Evolutionary conservation across 1,140 invertebrate species (phyloP), one percentile per base, ranked within the genome.

Genomic region (Metopolophium dirhodum): DNA sequence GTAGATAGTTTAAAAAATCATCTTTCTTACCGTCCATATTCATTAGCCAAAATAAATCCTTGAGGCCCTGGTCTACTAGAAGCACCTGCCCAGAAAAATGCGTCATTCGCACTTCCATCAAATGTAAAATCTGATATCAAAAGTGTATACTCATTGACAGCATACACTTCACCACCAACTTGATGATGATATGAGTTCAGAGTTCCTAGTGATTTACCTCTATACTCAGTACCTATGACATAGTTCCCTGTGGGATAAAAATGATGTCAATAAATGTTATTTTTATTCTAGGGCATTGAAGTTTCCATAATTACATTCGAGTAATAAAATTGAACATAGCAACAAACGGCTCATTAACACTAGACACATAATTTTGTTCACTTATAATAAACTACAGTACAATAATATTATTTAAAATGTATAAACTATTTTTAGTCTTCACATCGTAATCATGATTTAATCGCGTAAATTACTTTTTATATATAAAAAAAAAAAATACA

Each of bases 21-120:
- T 37, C 51, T 30, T 23, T 96, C 97, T 96, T 94, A 98, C 98
- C 97, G 98, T 95, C 98, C 97, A 95, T 97, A 96, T 95, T 98
- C 97, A 94, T 99, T 97, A 14, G 98, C 97, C 8, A 99, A 97
- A 93, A 99, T 98, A 94, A 98, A 98, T 11, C 98, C 98, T 95
- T 98, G 97, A 0, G 98, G 98, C 9, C 98, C 98, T 0, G 98
- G 98, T 49, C 98, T 95, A 94, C 98, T 98, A 0, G 97, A 96
- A n/a, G 97, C 96, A 61, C 98, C 98, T 9, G 98, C 97, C 98
- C 98, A 99, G 95, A 99, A 99, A 95, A 98, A 99, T 11, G 98
- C 98, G 95, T 98, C 98, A 47, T 97, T 97, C 20, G 98, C 98
- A 91, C 98, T 97, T 37, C 98, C 98, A 95, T 99, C 98, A 94